These are phyloP conservation scores for Piezodorus guildinii DNA, from an alignment of 1,140 invertebrate genomes.

Conservation along the genomic window DNA sequence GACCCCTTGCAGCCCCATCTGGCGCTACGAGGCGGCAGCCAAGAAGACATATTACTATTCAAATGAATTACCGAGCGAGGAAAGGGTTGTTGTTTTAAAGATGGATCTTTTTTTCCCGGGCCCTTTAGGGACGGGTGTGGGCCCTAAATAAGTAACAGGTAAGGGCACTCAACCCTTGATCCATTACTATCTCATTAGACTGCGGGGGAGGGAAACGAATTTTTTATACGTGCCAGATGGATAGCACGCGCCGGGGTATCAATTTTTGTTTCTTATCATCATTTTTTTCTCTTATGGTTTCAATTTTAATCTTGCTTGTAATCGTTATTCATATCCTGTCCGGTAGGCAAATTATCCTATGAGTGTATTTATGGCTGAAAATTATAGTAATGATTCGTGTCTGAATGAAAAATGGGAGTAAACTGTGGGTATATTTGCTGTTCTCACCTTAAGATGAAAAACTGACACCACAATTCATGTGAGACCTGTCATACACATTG, in stretches of 20 bases:
- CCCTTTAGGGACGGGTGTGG: background rate
- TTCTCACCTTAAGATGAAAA: too few relatives aligned
- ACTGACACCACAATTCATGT: too few relatives aligned
- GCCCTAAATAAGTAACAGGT: slow-evolving; percentile 9
- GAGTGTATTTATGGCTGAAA: too few relatives aligned
- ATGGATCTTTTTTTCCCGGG: background rate
- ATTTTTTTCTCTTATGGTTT: background rate
- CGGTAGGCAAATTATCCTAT: too few relatives aligned
- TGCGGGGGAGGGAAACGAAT: background rate
- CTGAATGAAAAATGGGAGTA: too few relatives aligned
- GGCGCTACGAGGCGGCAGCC: background rate
- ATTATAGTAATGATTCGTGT: too few relatives aligned
- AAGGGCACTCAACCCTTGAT: slow-evolving; percentile 2
- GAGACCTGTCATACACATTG: too few relatives aligned
- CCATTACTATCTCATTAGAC: background rate
- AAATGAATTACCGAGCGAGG: background rate
- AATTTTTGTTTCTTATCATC: background rate
- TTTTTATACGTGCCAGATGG: slow-evolving; percentile 2
- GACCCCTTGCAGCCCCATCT: background rate
- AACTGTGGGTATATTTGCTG: too few relatives aligned
- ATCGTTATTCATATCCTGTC: too few relatives aligned
- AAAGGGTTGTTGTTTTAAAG: background rate
- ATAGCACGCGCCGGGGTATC: background rate
- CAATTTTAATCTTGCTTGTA: background rate
- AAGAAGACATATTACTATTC: background rate